These are phyloP conservation scores for Luffia ferchaultella DNA, from an alignment of 2,888 invertebrate genomes.

Conservation along the genomic window DNA sequence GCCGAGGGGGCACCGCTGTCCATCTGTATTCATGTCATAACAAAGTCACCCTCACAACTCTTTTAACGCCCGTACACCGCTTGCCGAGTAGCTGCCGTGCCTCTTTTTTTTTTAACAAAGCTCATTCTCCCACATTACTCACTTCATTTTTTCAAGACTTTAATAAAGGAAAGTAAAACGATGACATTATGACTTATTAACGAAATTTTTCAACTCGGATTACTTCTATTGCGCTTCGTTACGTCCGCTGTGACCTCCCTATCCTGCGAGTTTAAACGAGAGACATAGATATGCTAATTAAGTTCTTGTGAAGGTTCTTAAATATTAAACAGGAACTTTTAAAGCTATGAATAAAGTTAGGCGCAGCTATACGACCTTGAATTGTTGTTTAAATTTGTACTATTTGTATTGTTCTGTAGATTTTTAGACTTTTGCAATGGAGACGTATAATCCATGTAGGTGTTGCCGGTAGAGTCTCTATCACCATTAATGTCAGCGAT, in stretches of 20 bases:
- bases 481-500: too few relatives aligned
- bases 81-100: neutral
- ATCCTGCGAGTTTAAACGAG: neutral
- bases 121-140: neutral
- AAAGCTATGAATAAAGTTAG: too few relatives aligned
- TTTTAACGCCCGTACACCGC: slow-evolving; percentile 24
- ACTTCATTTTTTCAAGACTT: neutral
- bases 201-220: neutral
- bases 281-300: neutral
- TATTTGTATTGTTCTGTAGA: too few relatives aligned
- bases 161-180: neutral
- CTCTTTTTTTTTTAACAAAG: neutral
- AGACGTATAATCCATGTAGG: too few relatives aligned
- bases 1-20: slow-evolving; percentile 39
- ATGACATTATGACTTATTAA: neutral
- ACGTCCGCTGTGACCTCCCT: neutral
- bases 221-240: neutral
- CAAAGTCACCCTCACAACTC: slow-evolving; percentile 38
- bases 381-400: too few relatives aligned
- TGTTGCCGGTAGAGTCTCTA: too few relatives aligned
- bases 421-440: too few relatives aligned
- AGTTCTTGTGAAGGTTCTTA: too few relatives aligned
- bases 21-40: slow-evolving; percentile 55
- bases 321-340: too few relatives aligned
- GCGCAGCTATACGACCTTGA: too few relatives aligned